Evolutionary conservation across 2,113 vertebrate genomes (phyloP).

Genomic region (Nanorana parkeri): DNA sequence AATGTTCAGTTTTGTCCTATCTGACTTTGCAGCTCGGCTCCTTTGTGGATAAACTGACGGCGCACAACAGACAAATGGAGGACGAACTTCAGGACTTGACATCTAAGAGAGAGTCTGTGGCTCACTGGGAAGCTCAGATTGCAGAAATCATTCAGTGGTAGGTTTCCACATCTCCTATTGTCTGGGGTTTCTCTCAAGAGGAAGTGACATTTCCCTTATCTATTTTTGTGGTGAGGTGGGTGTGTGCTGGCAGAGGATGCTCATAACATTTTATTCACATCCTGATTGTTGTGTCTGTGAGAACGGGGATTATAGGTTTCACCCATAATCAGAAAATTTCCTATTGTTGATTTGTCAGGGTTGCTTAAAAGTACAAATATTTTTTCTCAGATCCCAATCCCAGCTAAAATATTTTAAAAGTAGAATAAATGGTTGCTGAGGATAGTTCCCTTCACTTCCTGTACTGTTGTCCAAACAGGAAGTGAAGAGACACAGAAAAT

Average conservation of each 20-base stretch:
- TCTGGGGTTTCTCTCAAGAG: neutral
- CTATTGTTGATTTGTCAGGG: too few species aligned
- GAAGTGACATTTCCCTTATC: neutral
- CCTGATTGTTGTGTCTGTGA: too few species aligned
- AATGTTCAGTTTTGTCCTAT: neutral
- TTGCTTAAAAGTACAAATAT: too few species aligned
- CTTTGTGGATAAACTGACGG: conserved; percentile 89
- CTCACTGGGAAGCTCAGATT: conserved; percentile 98
- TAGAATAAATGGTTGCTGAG: too few species aligned
- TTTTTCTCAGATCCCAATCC: too few species aligned
- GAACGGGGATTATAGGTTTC: neutral
- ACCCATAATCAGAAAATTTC: neutral
- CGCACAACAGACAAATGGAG: conserved; percentile 92
- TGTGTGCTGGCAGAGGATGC: neutral
- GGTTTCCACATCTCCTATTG: conserved; percentile 46
- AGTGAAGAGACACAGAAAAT: too few species aligned
- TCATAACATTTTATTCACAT: too few species aligned
- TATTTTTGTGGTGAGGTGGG: neutral
- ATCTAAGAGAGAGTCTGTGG: conserved; percentile 92
- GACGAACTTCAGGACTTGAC: conserved; percentile 91
- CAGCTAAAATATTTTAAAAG: too few species aligned
- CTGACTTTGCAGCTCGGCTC: conserved; percentile 80
- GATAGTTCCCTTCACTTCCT: too few species aligned
- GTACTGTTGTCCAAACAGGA: too few species aligned
- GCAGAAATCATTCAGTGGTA: conserved; percentile 98